A percentile compares a stretch with the other conserved stretches of the same genome.
Conservation (phyloP, 2,797 vertebrate genomes). For the Paramormyrops hopkinsi region DNA sequence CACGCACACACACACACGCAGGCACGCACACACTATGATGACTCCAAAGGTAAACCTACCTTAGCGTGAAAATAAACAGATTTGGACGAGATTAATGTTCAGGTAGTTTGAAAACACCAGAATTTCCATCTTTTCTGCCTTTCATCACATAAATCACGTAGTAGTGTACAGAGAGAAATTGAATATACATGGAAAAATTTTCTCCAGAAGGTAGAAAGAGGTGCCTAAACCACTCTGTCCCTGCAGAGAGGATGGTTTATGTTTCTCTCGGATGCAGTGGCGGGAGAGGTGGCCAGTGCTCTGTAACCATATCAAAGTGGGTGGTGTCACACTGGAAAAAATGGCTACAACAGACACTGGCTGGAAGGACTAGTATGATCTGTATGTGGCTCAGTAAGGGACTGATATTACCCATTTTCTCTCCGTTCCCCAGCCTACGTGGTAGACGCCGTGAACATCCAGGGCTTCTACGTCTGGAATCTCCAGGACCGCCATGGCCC, state of each 20-base stretch:
- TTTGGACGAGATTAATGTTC: not conserved
- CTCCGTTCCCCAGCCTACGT: slow-evolving; percentile 64
- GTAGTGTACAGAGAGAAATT: not conserved
- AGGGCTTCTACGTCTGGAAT: slow-evolving; percentile 85
- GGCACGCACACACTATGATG: not conserved
- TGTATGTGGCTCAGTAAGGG: not conserved
- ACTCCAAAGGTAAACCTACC: not conserved
- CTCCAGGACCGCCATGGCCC: slow-evolving; percentile 74
- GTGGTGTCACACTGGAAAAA: not conserved
- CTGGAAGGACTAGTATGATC: not conserved
- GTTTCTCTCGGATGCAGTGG: not conserved
- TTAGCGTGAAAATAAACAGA: not conserved
- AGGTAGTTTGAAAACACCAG: not conserved
- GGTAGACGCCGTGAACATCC: slow-evolving; percentile 76
- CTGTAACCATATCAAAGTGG: not conserved
- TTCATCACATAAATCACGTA: not conserved
- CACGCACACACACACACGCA: not conserved
- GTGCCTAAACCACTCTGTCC: not conserved
- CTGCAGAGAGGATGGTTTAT: not conserved
- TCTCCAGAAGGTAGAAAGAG: not conserved
- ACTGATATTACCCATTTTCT: not conserved
- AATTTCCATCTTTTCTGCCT: not conserved
- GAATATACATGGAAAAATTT: not conserved
- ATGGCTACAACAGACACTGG: not conserved
- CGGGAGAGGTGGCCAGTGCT: not conserved